Percentiles rank a stretch among this genome's conserved stretches.
phyloP scores from a whole-genome alignment of 2,113 vertebrate genomes.

The Rhinopomastus cyanomelas region DNA sequence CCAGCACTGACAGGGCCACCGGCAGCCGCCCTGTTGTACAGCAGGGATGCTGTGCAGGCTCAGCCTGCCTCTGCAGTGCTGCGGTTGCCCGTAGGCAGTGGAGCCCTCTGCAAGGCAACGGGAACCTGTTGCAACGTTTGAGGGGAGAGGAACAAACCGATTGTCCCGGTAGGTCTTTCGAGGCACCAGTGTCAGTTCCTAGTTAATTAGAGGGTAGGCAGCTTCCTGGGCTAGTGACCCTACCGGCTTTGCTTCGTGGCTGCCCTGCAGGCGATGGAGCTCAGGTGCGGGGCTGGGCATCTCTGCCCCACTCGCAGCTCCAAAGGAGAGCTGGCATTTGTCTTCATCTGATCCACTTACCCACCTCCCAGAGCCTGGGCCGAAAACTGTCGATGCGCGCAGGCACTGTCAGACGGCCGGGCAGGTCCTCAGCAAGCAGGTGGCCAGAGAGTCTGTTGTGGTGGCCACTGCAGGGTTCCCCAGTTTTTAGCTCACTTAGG shows the following conservation, averaged over 20 bases:
- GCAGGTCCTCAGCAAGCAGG: no score
- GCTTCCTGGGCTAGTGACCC: neutral
- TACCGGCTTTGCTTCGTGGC: neutral
- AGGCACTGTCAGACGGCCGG: no score
- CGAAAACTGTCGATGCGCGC: no score
- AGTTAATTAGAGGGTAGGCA: slow-evolving; percentile 11
- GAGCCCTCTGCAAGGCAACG: neutral
- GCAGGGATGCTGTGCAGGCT: neutral
- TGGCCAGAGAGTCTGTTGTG: slow-evolving; percentile 2
- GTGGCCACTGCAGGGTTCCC: slow-evolving; percentile 57
- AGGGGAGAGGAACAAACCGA: neutral
- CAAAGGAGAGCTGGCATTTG: neutral
- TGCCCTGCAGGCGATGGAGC: neutral
- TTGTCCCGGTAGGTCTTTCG: fast-evolving
- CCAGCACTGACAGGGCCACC: fast-evolving
- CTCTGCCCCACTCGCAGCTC: neutral
- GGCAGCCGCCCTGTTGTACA: neutral
- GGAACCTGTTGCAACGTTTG: neutral
- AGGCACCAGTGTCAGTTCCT: fast-evolving
- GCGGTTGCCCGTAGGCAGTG: neutral
- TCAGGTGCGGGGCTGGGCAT: neutral
- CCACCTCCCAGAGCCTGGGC: neutral
- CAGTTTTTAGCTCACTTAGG: slow-evolving; percentile 32
- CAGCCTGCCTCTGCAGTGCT: fast-evolving
- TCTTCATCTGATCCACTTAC: neutral